These are phyloP conservation scores for Ageneiosus marmoratus DNA, from an alignment of 2,113 vertebrate genomes.

Conservation along the genomic window DNA sequence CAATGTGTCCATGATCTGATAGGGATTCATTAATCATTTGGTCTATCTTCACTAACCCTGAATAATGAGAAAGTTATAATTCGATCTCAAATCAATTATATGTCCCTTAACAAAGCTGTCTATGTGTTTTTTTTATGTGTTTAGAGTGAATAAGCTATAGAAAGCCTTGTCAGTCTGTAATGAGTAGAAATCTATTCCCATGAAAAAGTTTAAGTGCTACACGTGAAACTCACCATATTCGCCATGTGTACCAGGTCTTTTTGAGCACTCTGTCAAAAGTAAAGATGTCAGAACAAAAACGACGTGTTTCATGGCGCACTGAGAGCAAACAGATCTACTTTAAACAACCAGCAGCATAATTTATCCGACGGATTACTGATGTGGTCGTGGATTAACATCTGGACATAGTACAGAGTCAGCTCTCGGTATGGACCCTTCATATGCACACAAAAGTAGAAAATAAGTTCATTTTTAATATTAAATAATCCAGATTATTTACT, in stretches of 20 bases:
- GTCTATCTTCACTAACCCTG: not conserved
- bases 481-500: not conserved
- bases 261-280: conserved; percentile 35
- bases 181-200: not conserved
- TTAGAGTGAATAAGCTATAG: not conserved
- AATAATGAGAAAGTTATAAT: not conserved
- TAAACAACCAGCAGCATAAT: conserved; percentile 11
- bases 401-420: conserved; percentile 20
- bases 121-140: not conserved
- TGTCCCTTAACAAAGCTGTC: not conserved
- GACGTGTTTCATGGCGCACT: conserved; percentile 46
- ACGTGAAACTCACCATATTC: conserved; percentile 51
- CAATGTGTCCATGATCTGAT: not conserved
- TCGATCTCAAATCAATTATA: too few species aligned
- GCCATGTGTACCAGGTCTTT: conserved; percentile 26
- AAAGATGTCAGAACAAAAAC: conserved; percentile 40
- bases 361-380: conserved; percentile 38
- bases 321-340: conserved; percentile 8
- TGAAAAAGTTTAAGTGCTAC: not conserved
- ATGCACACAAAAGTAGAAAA: not conserved
- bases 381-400: conserved; percentile 48
- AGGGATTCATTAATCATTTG: not conserved
- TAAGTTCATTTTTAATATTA: not conserved
- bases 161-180: not conserved
- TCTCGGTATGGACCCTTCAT: not conserved